Conservation (phyloP, 2,113 vertebrate species). For the Phyllopteryx taeniolatus region DNA sequence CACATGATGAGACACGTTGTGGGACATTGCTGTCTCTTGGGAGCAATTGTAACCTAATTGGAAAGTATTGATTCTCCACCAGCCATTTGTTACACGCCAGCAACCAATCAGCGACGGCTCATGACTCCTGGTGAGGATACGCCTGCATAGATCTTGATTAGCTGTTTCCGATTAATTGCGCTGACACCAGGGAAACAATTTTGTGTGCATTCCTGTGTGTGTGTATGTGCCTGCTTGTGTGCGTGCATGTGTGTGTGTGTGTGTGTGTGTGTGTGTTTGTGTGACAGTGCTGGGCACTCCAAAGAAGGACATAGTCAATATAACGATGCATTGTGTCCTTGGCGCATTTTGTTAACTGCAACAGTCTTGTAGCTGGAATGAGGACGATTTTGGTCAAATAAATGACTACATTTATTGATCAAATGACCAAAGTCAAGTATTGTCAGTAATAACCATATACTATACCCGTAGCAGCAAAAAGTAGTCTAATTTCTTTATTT, state of each 20-base stretch:
- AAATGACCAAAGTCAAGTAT: too few relatives aligned
- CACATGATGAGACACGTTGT: slow-evolving; percentile 22
- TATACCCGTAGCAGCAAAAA: too few relatives aligned
- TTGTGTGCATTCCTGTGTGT: neutral
- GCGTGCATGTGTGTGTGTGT: neutral
- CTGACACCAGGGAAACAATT: slow-evolving; percentile 32
- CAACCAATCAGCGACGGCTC: slow-evolving; percentile 40
- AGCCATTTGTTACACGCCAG: slow-evolving; percentile 32
- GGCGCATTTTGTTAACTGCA: neutral
- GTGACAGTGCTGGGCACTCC: slow-evolving; percentile 7
- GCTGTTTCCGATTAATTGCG: slow-evolving; percentile 41
- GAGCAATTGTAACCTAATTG: slow-evolving; percentile 55
- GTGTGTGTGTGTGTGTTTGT: neutral
- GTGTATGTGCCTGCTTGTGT: neutral
- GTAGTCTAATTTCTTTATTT: too few relatives aligned
- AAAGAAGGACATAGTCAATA: slow-evolving; percentile 6
- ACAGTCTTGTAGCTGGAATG: too few relatives aligned
- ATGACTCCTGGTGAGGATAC: slow-evolving; percentile 35
- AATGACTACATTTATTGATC: neutral
- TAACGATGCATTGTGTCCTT: neutral
- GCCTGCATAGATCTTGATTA: slow-evolving; percentile 55
- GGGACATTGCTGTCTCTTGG: slow-evolving; percentile 17
- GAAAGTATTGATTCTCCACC: slow-evolving; percentile 54
- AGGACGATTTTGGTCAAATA: neutral
- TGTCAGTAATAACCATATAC: too few relatives aligned